These are phyloP conservation scores for Alethe diademata DNA, from an alignment of 2,113 vertebrate species.

Conservation along the genomic window DNA sequence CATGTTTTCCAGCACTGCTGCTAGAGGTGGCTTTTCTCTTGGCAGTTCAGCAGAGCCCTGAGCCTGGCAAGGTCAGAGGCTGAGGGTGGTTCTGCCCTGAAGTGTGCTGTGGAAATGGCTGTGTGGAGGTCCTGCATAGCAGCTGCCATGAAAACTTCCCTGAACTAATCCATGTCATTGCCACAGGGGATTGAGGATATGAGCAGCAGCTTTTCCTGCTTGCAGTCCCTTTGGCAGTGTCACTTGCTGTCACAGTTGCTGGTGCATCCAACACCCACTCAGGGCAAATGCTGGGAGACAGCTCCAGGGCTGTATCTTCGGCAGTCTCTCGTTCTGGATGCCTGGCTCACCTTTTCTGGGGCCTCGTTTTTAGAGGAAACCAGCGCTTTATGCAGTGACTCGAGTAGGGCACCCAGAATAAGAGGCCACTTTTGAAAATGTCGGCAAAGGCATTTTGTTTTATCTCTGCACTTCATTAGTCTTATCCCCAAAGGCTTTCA, in stretches of 20 bases:
- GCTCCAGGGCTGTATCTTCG: not conserved
- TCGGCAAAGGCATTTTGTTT: not conserved
- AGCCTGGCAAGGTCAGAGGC: not conserved
- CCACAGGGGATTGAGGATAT: not conserved
- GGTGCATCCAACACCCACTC: not conserved
- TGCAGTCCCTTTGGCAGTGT: not conserved
- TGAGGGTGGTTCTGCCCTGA: not conserved
- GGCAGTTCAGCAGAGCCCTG: not conserved
- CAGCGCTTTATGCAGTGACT: not conserved
- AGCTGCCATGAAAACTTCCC: not conserved
- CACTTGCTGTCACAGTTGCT: not conserved
- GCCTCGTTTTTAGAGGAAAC: not conserved
- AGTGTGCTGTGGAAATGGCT: not conserved
- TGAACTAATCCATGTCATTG: not conserved
- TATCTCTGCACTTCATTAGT: slow-evolving; percentile 18
- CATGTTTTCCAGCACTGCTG: not conserved
- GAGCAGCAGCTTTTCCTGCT: not conserved
- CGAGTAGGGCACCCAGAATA: not conserved
- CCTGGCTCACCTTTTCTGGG: not conserved
- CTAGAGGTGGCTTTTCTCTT: not conserved
- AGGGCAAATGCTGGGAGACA: not conserved
- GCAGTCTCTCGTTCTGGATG: not conserved
- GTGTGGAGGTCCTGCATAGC: not conserved
- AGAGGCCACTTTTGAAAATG: not conserved
- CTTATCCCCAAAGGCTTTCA: slow-evolving; percentile 19